Evolutionary conservation across 2,888 invertebrate species (phyloP).

Genomic region (Dryadula phaetusa): DNA sequence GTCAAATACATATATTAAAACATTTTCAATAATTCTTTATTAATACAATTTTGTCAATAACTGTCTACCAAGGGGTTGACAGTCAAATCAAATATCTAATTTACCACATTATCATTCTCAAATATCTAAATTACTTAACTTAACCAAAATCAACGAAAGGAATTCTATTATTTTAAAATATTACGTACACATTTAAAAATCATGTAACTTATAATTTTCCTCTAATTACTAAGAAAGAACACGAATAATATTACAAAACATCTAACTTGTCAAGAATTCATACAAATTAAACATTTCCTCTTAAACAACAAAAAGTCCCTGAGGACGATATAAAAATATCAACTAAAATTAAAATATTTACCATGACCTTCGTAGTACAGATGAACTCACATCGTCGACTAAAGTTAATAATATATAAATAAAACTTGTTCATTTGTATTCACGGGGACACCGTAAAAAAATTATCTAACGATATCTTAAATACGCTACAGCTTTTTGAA

Average conservation of each 20-base stretch:
- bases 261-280: not conserved
- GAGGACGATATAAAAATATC: slow-evolving; percentile 7
- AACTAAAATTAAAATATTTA: slow-evolving; percentile 16
- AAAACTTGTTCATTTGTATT: slow-evolving; percentile 5
- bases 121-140: too few relatives aligned
- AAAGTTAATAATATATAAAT: slow-evolving; percentile 13
- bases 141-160: too few relatives aligned
- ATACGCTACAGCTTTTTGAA: not conserved
- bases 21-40: too few relatives aligned
- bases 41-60: too few relatives aligned
- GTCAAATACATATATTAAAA: too few relatives aligned
- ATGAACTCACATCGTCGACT: slow-evolving; percentile 19
- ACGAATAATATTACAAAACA: not conserved
- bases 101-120: too few relatives aligned
- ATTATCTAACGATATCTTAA: not conserved
- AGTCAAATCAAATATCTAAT: too few relatives aligned
- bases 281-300: not conserved
- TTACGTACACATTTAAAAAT: too few relatives aligned
- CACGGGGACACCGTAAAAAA: not conserved
- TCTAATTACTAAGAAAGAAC: not conserved
- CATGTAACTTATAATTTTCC: not conserved
- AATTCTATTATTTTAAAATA: too few relatives aligned
- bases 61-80: too few relatives aligned
- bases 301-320: slow-evolving; percentile 12
- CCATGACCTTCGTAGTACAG: slow-evolving; percentile 16